phyloP scores from a whole-genome alignment of 2,888 invertebrate genomes.

The Athalia circularis region DNA sequence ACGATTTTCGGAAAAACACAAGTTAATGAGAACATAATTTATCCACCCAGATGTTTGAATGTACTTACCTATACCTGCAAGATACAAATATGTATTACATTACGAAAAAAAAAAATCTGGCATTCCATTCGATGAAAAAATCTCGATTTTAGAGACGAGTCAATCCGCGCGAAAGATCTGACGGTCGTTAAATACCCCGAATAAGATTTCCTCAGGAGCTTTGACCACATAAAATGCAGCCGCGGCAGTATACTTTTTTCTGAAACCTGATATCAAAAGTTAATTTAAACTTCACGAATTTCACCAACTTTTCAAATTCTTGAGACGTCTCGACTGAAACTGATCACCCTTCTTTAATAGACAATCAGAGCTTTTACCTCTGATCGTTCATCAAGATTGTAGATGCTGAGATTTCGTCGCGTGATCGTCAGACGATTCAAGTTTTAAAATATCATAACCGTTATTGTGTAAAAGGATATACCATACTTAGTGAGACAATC shows the following conservation, averaged over 20 bases:
- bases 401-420: neutral
- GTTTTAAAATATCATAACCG: neutral
- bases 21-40: too few relatives aligned
- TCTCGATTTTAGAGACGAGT: slow-evolving; percentile 26
- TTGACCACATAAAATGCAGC: slow-evolving; percentile 43
- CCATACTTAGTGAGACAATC: neutral
- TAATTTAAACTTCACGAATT: slow-evolving; percentile 33
- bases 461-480: neutral
- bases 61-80: neutral
- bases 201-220: slow-evolving; percentile 28
- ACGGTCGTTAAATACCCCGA: slow-evolving; percentile 23
- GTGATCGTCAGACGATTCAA: neutral
- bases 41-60: too few relatives aligned
- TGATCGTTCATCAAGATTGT: neutral
- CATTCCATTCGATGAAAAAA: slow-evolving; percentile 28
- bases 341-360: too few relatives aligned
- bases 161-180: slow-evolving; percentile 34
- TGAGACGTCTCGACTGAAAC: slow-evolving; percentile 18
- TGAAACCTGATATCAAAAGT: slow-evolving; percentile 35
- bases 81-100: slow-evolving; percentile 5
- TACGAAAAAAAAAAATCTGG: neutral
- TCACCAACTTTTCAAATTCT: neutral
- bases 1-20: too few relatives aligned
- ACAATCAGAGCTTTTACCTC: too few relatives aligned
- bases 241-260: slow-evolving; percentile 17